These are phyloP conservation scores for Bombus picipes DNA, from an alignment of 1,140 invertebrate genomes.

Conservation along the genomic window DNA sequence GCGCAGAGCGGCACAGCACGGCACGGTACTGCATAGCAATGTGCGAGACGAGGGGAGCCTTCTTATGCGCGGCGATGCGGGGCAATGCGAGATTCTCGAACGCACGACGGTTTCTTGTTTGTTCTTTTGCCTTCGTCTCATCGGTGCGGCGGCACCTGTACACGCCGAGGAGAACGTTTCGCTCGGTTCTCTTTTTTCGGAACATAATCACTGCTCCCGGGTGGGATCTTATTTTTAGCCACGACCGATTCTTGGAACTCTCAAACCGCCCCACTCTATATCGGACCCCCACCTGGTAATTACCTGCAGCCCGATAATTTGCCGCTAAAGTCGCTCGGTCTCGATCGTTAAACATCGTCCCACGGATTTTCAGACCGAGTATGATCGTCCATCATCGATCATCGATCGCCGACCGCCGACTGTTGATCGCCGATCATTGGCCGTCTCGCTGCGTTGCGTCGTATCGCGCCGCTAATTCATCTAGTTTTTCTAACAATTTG, in stretches of 20 bases:
- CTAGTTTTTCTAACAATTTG: not conserved
- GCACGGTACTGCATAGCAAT: slow-evolving; percentile 27
- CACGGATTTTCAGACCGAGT: slow-evolving; percentile 14
- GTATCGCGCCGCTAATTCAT: not conserved
- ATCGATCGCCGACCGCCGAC: not conserved
- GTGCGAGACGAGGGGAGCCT: slow-evolving; percentile 9
- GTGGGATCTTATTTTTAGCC: slow-evolving; percentile 82
- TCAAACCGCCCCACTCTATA: slow-evolving; percentile 64
- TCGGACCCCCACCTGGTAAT: slow-evolving; percentile 75
- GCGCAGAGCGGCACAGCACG: slow-evolving; percentile 29
- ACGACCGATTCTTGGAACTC: slow-evolving; percentile 78
- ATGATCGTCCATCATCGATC: slow-evolving; percentile 13
- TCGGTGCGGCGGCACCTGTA: slow-evolving; percentile 65
- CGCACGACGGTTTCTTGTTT: slow-evolving; percentile 34
- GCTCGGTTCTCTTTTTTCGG: slow-evolving; percentile 75
- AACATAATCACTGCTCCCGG: slow-evolving; percentile 80
- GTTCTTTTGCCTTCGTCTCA: slow-evolving; percentile 57
- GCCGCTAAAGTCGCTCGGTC: slow-evolving; percentile 67
- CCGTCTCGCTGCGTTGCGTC: too few relatives aligned
- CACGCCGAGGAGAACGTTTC: slow-evolving; percentile 65
- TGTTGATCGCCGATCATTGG: not conserved
- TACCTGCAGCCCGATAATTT: slow-evolving; percentile 77
- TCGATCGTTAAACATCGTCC: slow-evolving; percentile 25
- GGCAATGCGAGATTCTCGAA: slow-evolving; percentile 51
- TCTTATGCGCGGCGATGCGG: slow-evolving; percentile 28